Evolutionary conservation across 2,797 vertebrate species (phyloP), one percentile per base, ranked within the genome.

Genomic region (Anguilla megastoma): DNA sequence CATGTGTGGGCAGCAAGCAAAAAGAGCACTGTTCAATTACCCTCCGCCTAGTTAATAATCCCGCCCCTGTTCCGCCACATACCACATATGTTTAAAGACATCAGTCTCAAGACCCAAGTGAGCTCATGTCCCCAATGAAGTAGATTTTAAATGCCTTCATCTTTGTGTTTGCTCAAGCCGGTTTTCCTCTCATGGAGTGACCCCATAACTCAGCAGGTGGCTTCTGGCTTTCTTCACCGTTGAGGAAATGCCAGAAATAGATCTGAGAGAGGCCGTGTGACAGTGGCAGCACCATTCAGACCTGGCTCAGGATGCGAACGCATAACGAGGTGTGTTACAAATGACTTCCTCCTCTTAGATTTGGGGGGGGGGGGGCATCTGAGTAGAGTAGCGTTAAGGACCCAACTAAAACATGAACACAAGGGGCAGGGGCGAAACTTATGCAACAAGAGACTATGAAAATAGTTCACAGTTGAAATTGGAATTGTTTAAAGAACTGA

Each of bases 1-100:
- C 88, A 89, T 86, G 90, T 52, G 89, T 91, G 92, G 91, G 92
- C 89, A 71, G 86, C 84, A 45, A 45, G 88, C 85, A 91, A 91
- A 93, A 93, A 94, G 93, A 93, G 91, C 90, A 88, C 87, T 58
- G 60, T 89, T 92, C 91, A 89, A 90, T 93, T 93, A 92, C 89
- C 88, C 86, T 90, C 74, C 87, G 86, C 87, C 88, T 76, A 88
- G 89, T 87, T 90, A 89, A 93, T 91, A 76, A 89, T 87, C 80
- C 90, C 89, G 74, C 85, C 14, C 54, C 18, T 14, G 12, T 89
- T 83, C 88, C 76, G 88, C 41, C 18, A 21, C 45, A 82, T 0
- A 52, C 71, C 30, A 12, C 63, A 87, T 58, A 90, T 45, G 41
- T 30, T 41, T 85, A 52, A 52, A 86, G 85, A 87, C 48, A 86